Evolutionary conservation across 2,888 invertebrate species (phyloP), one percentile per base, ranked within the genome.

Genomic region (Tipula helvola): DNA sequence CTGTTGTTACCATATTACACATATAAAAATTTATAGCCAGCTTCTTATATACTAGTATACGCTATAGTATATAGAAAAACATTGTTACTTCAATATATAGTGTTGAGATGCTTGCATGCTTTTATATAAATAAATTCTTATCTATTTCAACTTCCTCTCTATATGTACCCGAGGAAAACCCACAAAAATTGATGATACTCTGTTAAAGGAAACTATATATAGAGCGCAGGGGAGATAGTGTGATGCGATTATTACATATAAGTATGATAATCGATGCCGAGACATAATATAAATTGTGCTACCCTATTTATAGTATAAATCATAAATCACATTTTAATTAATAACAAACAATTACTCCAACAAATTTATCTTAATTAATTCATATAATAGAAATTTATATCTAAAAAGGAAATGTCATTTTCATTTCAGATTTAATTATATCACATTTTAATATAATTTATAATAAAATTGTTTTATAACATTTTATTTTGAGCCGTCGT

Each of bases 1-100:
- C 71, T 71, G 71, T 71, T 71, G 71, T 71, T 71, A 71, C 71
- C 71, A 71, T 71, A 71, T 71, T 71, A 71, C 71, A 71, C 71
- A 71, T 71, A 71, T 71, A 71, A 71, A 71, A 71, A 71, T 71
- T 71, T 71, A 71, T 71, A 28, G 71, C 71, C 71, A 71, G 28
- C 71, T 28, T 71, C 71, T 71, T 71, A 71, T 71, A 71, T 71
- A 28, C 28, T 1, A 28, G 28, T 28, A n/a, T n/a, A 71, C 28
- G 71, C 28, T 71, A 71, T 71, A n/a, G 71, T 71, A 71, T 71
- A 71, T 28, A 28, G 71, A 71, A 71, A 71, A 71, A 71, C 28
- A 71, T 71, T 71, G 28, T 71, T 71, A 71, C 71, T 71, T 71
- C 52, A 71, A 28, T 28, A 71, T 71, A 71, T 28, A 71, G 71